Evolutionary conservation across 2,113 vertebrate genomes (phyloP), one percentile per base, ranked within the genome.

Genomic region (Lepus americanus): DNA sequence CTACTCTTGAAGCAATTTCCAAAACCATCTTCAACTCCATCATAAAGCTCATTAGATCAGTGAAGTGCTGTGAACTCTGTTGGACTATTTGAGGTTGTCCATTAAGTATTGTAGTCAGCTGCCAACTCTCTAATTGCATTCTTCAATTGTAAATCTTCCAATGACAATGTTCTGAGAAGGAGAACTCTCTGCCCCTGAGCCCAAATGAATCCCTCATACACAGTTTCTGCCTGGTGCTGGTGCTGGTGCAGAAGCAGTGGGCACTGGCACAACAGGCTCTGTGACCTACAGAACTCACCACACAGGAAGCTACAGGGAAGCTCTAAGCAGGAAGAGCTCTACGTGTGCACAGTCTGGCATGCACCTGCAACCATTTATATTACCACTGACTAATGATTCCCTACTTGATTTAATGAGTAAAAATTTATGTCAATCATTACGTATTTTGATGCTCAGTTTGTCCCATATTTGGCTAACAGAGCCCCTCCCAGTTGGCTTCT

Each of bases 21-120:
- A 99, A 95, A 96, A 99, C 6, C 53, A 99, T 99, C 98, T 99
- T 99, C 97, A 99, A 97, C 95, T 99, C 99, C 98, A 99, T 97
- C 98, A 99, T 98, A 98, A 99, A 99, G 95, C 98, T 98, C 97
- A 97, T 92, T 85, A 99, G 98, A 98, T 99, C 98, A 66, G 98
- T 85, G 94, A 98, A 98, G 96, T 98, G 99, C 59, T 99, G 98
- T 97, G 99, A 94, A 97, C 99, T 99, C 99, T 99, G 99, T 96
- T 99, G 99, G 88, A 99, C 93, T 94, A 99, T 97, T 72, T 98
- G 98, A n/a, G 90, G 98, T 92, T 99, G 99, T 66, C 98, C 98
- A 83, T 95, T 97, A 95, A 99, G 96, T 95, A 99, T 95, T 95
- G 97, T 98, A 97, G 98, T 99, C 31, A 99, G 94, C 88, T 95